Base-by-base conservation (phyloP, 2,888 invertebrate genomes). In the Netelia fuscicornis region DNA sequence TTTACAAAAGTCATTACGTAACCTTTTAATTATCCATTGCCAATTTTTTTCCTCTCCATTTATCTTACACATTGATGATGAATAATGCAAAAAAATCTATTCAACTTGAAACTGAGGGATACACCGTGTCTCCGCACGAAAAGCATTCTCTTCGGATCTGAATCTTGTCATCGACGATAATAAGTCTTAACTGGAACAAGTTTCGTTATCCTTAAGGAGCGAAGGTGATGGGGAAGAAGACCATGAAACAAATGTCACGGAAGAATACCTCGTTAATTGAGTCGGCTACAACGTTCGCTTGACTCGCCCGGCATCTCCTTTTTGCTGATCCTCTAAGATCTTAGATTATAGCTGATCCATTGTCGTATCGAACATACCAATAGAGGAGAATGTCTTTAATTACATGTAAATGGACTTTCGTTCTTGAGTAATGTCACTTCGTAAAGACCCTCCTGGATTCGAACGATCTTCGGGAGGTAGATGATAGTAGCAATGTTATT, bases 201-300 rank as follows among this genome's bases (percentile, higher is more conserved):
- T 70, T 70, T 78, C 78, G 78, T 70, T 62, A 78, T 48, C 37
- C 37, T 62, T 20, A 30, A 52, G n/a, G 71, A 60, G 67, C 23
- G 25, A 9, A 68, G 52, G 25, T 70, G 23, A 70, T 70, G 52
- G 44, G 20, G 10, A 25, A 64, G 30, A 74, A 20, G 60, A 74
- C 74, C 80, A 56, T 67, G 23, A 81, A 74, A 80, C 37, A 80
- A 83, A 83, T 83, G 79, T 83, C 83, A 83, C 67, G 23, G 72
- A 77, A 56, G 70, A 75, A 75, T 80, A 83, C 67, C 72, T 72
- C 77, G 71, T 83, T 78, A 83, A 78, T 83, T 68, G 25, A 64
- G 23, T 30, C 37, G 70, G 52, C 20, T 23, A 20, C 17, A 48
- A 13, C 48, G 48, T 58, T 58, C 20, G 5, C 17, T 17, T 20